Evolutionary conservation across 2,888 invertebrate genomes (phyloP).

Genomic region (Linnaemya tessellans): DNA sequence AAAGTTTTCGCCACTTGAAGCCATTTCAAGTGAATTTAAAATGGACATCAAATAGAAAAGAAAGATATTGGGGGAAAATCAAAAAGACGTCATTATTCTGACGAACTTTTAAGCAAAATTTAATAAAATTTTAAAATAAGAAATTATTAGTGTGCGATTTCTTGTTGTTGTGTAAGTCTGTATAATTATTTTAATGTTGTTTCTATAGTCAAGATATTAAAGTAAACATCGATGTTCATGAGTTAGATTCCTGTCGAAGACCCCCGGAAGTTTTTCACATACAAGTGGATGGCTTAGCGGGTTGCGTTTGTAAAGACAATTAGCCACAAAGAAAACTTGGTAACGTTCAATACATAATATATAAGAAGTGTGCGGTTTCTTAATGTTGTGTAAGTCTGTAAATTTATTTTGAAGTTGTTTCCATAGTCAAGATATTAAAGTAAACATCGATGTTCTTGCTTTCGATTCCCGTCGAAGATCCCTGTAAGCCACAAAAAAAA

Average conservation of each 20-base stretch:
- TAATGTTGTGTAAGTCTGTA: not conserved
- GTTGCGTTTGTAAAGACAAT: too few relatives aligned
- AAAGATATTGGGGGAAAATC: not conserved
- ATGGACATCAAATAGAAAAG: not conserved
- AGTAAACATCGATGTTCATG: too few relatives aligned
- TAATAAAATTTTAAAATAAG: not conserved
- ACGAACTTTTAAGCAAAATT: constrained; percentile 4
- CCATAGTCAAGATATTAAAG: not conserved
- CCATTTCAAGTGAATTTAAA: constrained; percentile 1
- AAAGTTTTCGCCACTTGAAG: constrained; percentile 18
- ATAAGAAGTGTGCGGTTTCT: not conserved
- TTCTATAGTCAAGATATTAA: not conserved
- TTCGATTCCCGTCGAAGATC: too few relatives aligned
- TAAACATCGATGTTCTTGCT: too few relatives aligned
- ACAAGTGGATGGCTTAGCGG: too few relatives aligned
- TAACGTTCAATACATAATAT: too few relatives aligned
- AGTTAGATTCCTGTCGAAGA: too few relatives aligned
- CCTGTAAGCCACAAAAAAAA: too few relatives aligned
- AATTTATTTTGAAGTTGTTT: not conserved
- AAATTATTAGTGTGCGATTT: not conserved
- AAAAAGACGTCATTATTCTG: constrained; percentile 5
- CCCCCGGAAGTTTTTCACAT: too few relatives aligned
- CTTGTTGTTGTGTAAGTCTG: not conserved
- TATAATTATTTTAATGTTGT: not conserved
- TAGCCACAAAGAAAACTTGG: too few relatives aligned